phyloP scores from a whole-genome alignment of 2,888 invertebrate genomes.

The Amorpha juglandis region DNA sequence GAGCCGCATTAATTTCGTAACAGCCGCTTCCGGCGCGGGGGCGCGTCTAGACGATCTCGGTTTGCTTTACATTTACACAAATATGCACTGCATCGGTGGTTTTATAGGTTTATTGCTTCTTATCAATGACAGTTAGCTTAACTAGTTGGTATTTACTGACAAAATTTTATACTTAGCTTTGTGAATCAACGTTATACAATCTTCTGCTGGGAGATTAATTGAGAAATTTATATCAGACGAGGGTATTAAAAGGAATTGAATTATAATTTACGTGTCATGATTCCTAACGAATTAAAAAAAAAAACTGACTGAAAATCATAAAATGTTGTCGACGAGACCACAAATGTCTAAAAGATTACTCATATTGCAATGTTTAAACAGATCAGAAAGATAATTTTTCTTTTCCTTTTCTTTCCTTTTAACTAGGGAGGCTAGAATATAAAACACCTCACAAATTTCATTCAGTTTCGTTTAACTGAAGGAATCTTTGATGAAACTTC shows the following conservation, averaged over 20 bases:
- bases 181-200: no score
- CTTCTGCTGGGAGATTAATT: no score
- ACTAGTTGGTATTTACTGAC: background rate
- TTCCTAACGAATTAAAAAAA: background rate
- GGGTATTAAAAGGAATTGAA: no score
- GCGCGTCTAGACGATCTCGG: constrained; percentile 47
- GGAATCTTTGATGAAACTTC: constrained; percentile 34
- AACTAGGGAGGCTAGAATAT: background rate
- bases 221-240: no score
- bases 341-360: background rate
- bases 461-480: background rate
- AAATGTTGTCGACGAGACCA: background rate
- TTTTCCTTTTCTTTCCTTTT: no score
- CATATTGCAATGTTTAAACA: background rate
- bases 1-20: constrained; percentile 79
- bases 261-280: no score
- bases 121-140: background rate
- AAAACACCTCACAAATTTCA: background rate
- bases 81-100: constrained; percentile 25
- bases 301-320: background rate
- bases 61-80: constrained; percentile 23
- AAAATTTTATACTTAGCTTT: no score
- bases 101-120: constrained; percentile 19
- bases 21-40: constrained; percentile 68
- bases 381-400: background rate